phyloP scores from a whole-genome alignment of 2,888 invertebrate genomes.

The Fissipunctia ypsillon region DNA sequence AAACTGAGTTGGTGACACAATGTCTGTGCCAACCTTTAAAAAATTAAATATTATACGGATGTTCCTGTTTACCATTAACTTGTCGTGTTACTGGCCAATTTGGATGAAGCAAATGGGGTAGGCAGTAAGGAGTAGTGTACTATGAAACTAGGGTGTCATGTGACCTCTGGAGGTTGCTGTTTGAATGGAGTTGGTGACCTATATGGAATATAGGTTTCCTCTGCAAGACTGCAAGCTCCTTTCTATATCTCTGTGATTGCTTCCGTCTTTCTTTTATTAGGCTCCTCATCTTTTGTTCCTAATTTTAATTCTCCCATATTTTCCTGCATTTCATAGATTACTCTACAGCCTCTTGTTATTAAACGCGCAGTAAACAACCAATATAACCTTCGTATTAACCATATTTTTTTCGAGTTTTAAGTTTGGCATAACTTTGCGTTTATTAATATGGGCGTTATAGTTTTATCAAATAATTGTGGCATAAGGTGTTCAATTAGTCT shows the following conservation, averaged over 20 bases:
- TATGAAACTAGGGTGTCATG: background rate
- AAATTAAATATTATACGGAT: background rate
- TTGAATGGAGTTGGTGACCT: background rate
- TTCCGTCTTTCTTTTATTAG: background rate
- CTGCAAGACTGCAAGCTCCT: background rate
- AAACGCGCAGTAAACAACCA: too few species aligned
- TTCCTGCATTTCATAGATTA: too few species aligned
- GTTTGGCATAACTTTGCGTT: too few species aligned
- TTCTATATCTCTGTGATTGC: background rate
- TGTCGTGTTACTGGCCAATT: background rate
- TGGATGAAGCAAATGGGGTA: background rate
- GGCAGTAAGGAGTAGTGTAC: background rate
- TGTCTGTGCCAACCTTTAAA: background rate
- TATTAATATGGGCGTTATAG: too few species aligned
- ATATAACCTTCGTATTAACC: too few species aligned
- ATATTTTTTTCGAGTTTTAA: too few species aligned
- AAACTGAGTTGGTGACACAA: background rate
- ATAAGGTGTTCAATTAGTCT: conserved; percentile 1
- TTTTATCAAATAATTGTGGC: too few species aligned
- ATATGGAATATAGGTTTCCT: background rate
- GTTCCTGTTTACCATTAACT: background rate
- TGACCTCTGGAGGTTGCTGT: background rate
- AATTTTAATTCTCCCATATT: too few species aligned
- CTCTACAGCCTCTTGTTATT: too few species aligned
- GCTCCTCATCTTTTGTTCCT: background rate